Base-by-base conservation (phyloP, 1,140 invertebrate species). In the Drosophila sulfurigaster region DNA sequence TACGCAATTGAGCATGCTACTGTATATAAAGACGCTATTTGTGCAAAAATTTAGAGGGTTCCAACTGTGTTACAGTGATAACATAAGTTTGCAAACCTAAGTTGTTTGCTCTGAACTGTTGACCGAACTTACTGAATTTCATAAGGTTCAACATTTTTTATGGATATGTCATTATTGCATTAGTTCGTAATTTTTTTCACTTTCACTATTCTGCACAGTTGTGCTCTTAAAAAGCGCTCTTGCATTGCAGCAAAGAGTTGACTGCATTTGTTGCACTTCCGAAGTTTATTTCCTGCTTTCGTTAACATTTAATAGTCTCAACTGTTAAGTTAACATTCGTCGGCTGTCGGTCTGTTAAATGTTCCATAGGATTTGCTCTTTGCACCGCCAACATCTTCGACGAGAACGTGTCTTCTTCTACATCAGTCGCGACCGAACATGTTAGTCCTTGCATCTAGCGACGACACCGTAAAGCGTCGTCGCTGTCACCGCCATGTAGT, bases 261-360 rank as follows among this genome's bases (percentile, higher is more conserved):
- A 38, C 7, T 72, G 60, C 60, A 57, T 52, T 45, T 45, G 59
- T 41, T 75, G 59, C 60, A 70, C 66, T 75, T 75, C 66, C 72
- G 66, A 48, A 51, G 43, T 45, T 49, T 10, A 52, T 45, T 73
- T 73, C 70, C 70, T 66, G 70, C 48, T 73, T 49, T 62, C 35
- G 48, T 15, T 3, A 20, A 10, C 62, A 52, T 35, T 10, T 45
- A 48, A 68, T 45, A 45, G 25, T 45, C 46, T 46, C 48, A 54
- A 60, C 65, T 56, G 65, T 60, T 73, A 59, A 16, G 28, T 54
- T 59, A 73, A 52, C 64, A 73, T 3, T 8, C 35, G 35, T 10
- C 2, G 1, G 35, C 8, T 10, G 63, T 28, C 15, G 25, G 5
- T 11, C 16, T 49, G 65, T 56, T 69, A 69, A 60, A 41, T 62